Evolutionary conservation across 2,888 invertebrate genomes (phyloP), one percentile per base, ranked within the genome.

Genomic region (Trissolcus brochymenae): DNA sequence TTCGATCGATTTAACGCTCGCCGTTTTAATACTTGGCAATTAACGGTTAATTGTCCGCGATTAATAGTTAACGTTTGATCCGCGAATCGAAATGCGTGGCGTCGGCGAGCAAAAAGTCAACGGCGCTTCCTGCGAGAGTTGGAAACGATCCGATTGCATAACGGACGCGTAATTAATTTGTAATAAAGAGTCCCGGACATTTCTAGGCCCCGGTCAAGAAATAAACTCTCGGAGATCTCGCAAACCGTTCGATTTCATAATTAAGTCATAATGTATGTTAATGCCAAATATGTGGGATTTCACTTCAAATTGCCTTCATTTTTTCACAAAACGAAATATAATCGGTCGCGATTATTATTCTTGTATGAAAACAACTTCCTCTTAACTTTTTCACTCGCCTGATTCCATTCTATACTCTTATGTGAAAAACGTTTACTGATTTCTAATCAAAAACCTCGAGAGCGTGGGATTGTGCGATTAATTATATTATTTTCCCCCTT

Each of bases 101-200:
- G 43, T n/a, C 2, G 21, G 40, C 25, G 29, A 35, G 55, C 50
- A 71, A 76, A 76, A 72, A 67, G 50, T 57, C 14, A 14, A 35
- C 53, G 40, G 40, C 59, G 65, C 75, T 57, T 68, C 67, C 56
- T 57, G 66, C 43, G 35, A 46, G 21, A 14, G 7, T 16, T 35
- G 64, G 65, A 70, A 83, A 82, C 81, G 79, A 84, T 83, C 79
- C 82, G 83, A 84, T 84, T 85, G 81, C 80, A 81, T 81, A 86
- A 85, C 79, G 80, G 81, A 71, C 77, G 76, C 71, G 79, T 82
- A 84, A 84, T 84, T 84, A 83, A 82, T 84, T 82, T 80, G 78
- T 78, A 64, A 81, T 78, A 79, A 80, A 78, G 81, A 74, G 80
- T 61, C 62, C 55, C 54, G 68, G 51, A 49, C 64, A 43, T 81